phyloP scores from a whole-genome alignment of 2,888 invertebrate genomes.

The Cheilosia vernalis region DNA sequence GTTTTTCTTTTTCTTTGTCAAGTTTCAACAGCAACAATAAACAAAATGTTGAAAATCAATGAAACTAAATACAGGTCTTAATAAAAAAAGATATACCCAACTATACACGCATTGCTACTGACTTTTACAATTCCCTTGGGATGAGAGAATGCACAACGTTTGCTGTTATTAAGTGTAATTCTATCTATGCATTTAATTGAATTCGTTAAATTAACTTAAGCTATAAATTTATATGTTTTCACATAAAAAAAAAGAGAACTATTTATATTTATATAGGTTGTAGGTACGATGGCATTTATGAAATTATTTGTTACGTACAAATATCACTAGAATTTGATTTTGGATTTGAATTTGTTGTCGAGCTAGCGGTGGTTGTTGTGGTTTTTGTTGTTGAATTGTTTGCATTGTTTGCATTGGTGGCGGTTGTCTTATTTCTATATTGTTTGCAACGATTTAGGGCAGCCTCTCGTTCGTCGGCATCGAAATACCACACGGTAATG shows the following conservation, averaged over 20 bases:
- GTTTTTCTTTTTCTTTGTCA: conserved; percentile 3
- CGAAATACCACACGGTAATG: conserved; percentile 96
- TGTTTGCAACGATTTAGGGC: conserved; percentile 84
- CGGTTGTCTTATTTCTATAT: conserved; percentile 56
- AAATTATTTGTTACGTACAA: conserved; percentile 80
- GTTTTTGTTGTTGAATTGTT: conserved; percentile 39
- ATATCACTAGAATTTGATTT: conserved; percentile 79
- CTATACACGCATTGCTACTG: conserved; percentile 21
- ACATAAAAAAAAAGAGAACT: conserved; percentile 29
- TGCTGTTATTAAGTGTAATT: conserved; percentile 33
- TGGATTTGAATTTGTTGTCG: conserved; percentile 76
- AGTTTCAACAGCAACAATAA: conserved; percentile 67
- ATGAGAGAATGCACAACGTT: conserved; percentile 29
- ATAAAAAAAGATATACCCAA: background rate
- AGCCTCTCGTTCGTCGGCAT: conserved; percentile 91
- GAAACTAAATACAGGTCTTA: background rate
- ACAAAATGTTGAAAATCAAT: conserved; percentile 60
- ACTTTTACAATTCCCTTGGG: conserved; percentile 21
- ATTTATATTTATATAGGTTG: conserved; percentile 65
- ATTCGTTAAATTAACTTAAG: conserved; percentile 61
- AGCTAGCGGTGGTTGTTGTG: conserved; percentile 49
- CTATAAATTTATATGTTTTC: conserved; percentile 51
- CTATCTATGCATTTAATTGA: conserved; percentile 53
- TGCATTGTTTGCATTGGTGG: conserved; percentile 18
- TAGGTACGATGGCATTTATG: conserved; percentile 76